Evolutionary conservation across 2,797 vertebrate genomes (phyloP), one percentile per base, ranked within the genome.

Genomic region (Alcedo atthis): DNA sequence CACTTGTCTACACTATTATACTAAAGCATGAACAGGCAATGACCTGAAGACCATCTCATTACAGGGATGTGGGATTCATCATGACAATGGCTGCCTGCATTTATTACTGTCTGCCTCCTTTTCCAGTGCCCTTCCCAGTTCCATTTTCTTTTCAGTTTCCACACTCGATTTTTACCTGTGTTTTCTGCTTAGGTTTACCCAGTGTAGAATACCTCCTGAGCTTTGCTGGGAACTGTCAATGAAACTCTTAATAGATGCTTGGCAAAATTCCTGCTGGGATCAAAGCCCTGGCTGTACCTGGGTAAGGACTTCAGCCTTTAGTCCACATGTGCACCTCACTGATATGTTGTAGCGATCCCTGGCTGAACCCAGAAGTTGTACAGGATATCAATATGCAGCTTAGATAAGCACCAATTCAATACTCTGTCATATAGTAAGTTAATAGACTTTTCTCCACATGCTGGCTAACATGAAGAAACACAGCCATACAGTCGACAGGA

Each of bases 41-140:
- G 63, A 81, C 83, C 67, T 68, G 35, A 77, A 61, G 81, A 71
- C 85, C 25, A 37, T 66, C 74, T 86, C 8, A 5, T 69, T 73
- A 69, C 32, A 88, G 70, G 46, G 74, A 88, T 73, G 67, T 88
- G 90, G 83, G 81, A 88, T 79, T 67, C 90, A 76, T 92, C 77
- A 66, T 33, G 87, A 66, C 69, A 94, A 86, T 66, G 84, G 67
- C 85, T 91, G 90, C 76, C 74, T 83, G 58, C 25, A 45, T 67
- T 92, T 83, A 89, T 28, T 81, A 35, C 58, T 69, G 35, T 55
- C 86, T 88, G 70, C 46, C 55, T 28, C 81, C 82, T 68, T 92
- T 33, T 61, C 54, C 33, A 64, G 81, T 85, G 82, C 62, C 42
- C 53, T 75, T 71, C n/a, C 37, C 32, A 33, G 13, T 62, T 66